Percentiles rank a stretch among this genome's conserved stretches.
These are phyloP conservation scores for Torymus texanus DNA, from an alignment of 2,888 invertebrate genomes.

Conservation along the genomic window DNA sequence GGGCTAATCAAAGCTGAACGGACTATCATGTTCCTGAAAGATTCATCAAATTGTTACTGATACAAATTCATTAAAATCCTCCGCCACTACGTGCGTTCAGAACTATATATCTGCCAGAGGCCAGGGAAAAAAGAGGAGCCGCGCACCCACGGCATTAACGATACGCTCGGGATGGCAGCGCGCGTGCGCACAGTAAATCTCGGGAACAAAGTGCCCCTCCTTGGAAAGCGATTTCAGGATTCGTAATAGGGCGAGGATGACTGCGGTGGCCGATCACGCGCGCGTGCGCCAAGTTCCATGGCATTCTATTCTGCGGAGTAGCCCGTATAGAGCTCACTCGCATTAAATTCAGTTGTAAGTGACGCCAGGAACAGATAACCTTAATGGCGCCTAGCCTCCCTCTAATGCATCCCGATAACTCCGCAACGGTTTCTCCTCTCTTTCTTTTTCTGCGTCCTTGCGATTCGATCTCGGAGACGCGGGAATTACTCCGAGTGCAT, in stretches of 20 bases:
- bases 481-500: too few species aligned
- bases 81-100: constrained; percentile 11
- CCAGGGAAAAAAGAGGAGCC: constrained; percentile 21
- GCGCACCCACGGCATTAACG: constrained; percentile 30
- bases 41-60: constrained; percentile 39
- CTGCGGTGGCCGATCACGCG: constrained; percentile 33
- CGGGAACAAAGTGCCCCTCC: constrained; percentile 50
- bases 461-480: not conserved
- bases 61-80: constrained; percentile 52
- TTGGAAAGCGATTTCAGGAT: constrained; percentile 51
- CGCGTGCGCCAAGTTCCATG: constrained; percentile 20
- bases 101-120: not conserved
- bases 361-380: constrained; percentile 66
- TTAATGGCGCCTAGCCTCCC: constrained; percentile 65
- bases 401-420: constrained; percentile 69
- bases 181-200: constrained; percentile 48
- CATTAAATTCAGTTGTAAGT: constrained; percentile 68
- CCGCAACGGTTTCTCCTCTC: constrained; percentile 42
- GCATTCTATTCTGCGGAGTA: constrained; percentile 28
- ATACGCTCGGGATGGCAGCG: constrained; percentile 29
- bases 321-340: constrained; percentile 52
- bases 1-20: constrained; percentile 10
- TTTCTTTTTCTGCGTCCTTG: constrained; percentile 10
- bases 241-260: constrained; percentile 45
- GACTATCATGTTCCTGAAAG: constrained; percentile 7